Evolutionary conservation across 2,888 invertebrate genomes (phyloP).

Genomic region (Oxycera nigricornis): DNA sequence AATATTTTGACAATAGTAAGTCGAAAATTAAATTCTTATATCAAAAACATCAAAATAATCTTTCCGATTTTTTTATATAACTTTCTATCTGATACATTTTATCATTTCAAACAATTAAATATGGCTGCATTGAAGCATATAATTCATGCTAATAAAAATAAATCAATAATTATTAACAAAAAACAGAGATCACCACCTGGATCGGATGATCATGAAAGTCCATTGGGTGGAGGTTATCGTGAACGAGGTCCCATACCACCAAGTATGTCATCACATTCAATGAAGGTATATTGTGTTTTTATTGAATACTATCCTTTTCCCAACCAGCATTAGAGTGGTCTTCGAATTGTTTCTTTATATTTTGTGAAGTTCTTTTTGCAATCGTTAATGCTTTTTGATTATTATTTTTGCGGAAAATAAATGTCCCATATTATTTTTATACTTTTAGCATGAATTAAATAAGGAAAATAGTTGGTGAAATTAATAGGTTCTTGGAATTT

Average conservation of each 20-base stretch:
- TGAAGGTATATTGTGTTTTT: constrained; percentile 66
- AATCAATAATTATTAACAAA: constrained; percentile 44
- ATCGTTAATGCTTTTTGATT: neutral
- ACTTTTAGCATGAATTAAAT: neutral
- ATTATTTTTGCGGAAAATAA: neutral
- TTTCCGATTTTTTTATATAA: neutral
- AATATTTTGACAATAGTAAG: too few species aligned
- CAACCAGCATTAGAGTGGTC: too few species aligned
- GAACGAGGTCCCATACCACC: constrained; percentile 68
- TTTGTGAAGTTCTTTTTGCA: neutral
- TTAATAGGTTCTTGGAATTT: neutral
- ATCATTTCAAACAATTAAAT: neutral
- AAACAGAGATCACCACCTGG: constrained; percentile 62
- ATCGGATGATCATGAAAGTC: constrained; percentile 65
- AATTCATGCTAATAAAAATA: constrained; percentile 32
- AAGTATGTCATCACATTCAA: constrained; percentile 75
- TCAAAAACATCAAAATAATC: neutral
- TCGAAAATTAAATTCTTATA: too few species aligned
- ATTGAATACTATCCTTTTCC: constrained; percentile 69
- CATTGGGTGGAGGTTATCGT: constrained; percentile 62
- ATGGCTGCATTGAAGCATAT: constrained; percentile 26
- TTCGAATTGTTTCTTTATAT: neutral
- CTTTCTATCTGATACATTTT: constrained; percentile 16
- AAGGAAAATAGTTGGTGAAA: neutral
- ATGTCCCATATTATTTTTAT: too few species aligned